Evolutionary conservation across 2,888 invertebrate species (phyloP).

Genomic region (Pyralis farinalis): DNA sequence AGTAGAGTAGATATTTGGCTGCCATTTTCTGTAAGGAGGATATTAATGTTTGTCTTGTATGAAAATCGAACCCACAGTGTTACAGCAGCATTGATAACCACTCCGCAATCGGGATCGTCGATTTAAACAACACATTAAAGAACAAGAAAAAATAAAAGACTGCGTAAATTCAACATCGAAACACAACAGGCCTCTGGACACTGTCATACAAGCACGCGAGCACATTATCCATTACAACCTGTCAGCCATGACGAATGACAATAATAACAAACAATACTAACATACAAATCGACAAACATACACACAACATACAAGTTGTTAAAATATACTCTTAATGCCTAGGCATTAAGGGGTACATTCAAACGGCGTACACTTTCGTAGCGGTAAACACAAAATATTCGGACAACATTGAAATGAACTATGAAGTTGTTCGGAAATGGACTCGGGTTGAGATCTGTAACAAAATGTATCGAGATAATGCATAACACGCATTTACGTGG

Average conservation of each 20-base stretch:
- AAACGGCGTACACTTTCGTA: conserved; percentile 16
- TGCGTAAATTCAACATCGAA: neutral
- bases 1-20: no score
- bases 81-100: no score
- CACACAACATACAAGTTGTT: neutral
- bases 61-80: no score
- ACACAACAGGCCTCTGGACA: conserved; percentile 8
- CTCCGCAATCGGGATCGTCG: no score
- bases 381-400: conserved; percentile 17
- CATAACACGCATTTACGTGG: conserved; percentile 62
- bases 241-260: conserved; percentile 64
- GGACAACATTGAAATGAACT: conserved; percentile 33
- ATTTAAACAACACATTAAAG: no score
- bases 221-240: conserved; percentile 62
- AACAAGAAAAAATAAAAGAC: no score
- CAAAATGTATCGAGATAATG: conserved; percentile 58
- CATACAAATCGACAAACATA: conserved; percentile 19
- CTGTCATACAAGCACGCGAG: conserved; percentile 42
- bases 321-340: conserved; percentile 12
- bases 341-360: conserved; percentile 22
- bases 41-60: no score
- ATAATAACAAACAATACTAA: conserved; percentile 57
- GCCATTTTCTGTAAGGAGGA: no score
- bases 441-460: conserved; percentile 46
- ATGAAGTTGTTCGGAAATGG: conserved; percentile 50